Evolutionary conservation across 2,797 vertebrate species (phyloP), one percentile per base, ranked within the genome.

Genomic region (Argyrosomus regius): DNA sequence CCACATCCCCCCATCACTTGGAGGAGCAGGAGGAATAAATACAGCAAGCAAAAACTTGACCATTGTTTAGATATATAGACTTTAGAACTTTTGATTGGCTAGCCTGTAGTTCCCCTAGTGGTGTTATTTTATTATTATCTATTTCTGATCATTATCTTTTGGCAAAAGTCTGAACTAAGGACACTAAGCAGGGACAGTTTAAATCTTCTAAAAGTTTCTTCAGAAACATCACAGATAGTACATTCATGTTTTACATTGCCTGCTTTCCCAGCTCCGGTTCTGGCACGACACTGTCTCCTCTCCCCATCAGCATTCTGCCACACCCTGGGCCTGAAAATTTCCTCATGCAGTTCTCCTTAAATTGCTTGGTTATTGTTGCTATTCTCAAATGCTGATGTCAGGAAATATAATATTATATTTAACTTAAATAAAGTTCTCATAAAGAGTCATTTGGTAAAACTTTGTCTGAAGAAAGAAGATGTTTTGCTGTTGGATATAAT

Each of bases 361-460:
- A 57, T 67, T 68, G n/a, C 49, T 62, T 57, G 0, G 7, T 76
- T 52, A n/a, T 35, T 57, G n/a, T 58, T 39, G 35, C 4, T 31
- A 13, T 59, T 81, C 49, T 41, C 18, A 52, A 20, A 10, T 39
- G 14, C 6, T 16, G 58, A 69, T 41, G 11, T 24, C 49, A n/a
- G 2, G 4, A 46, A 56, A 73, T 60, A 53, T 22, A 9, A 39
- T 39, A 39, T 39, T 9, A 39, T 39, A 39, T 31, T 71, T 72
- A 20, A 18, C 57, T 59, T 61, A 10, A 61, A 61, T 24, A 72
- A 41, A 66, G 24, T 81, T 78, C 22, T 53, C 26, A 75, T 68
- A 12, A 35, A 9, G 22, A 57, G 13, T 24, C 49, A 66, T 80
- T 73, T 72, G 54, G 10, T 59, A 53, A 72, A 56, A 58, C 61